Evolutionary conservation across 1,140 invertebrate genomes (phyloP).

Genomic region (Triops cancriformis): DNA sequence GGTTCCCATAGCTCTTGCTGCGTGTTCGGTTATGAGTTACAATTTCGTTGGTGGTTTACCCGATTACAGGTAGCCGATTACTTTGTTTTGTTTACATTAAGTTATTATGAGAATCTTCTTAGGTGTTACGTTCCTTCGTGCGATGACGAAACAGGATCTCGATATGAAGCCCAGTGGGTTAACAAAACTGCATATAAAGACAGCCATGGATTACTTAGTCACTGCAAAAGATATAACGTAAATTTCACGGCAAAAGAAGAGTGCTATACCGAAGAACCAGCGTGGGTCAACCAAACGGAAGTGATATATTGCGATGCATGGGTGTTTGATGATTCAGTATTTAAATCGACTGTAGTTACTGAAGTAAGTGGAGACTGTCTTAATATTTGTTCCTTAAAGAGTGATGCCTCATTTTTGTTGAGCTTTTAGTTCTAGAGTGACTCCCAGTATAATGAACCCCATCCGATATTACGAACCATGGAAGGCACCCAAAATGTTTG

Average conservation of each 20-base stretch:
- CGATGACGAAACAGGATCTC: not conserved
- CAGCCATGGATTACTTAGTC: not conserved
- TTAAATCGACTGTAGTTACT: slow-evolving; percentile 23
- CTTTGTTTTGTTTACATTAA: not conserved
- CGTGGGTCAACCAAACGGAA: not conserved
- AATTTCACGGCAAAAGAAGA: not conserved
- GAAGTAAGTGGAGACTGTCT: slow-evolving; percentile 15
- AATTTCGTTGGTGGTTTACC: slow-evolving; percentile 20
- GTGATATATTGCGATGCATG: slow-evolving; percentile 3
- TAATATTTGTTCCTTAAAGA: too few relatives aligned
- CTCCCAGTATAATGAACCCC: too few relatives aligned
- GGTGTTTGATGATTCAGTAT: slow-evolving; percentile 20
- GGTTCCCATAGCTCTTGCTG: slow-evolving; percentile 13
- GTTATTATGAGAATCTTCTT: not conserved
- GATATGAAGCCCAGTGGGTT: not conserved
- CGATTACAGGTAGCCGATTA: slow-evolving; percentile 18
- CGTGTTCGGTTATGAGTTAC: slow-evolving; percentile 19
- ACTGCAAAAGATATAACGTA: slow-evolving; percentile 6
- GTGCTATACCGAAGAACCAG: not conserved
- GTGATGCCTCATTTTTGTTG: too few relatives aligned
- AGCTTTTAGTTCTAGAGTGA: too few relatives aligned
- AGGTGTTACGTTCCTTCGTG: slow-evolving; percentile 18
- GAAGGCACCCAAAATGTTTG: too few relatives aligned
- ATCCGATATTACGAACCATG: too few relatives aligned
- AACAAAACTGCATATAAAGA: slow-evolving; percentile 5